A percentile compares a stretch with the other conserved stretches of the same genome.
These are phyloP conservation scores for Lepus townsendii DNA, from an alignment of 2,797 vertebrate species.

Conservation along the genomic window DNA sequence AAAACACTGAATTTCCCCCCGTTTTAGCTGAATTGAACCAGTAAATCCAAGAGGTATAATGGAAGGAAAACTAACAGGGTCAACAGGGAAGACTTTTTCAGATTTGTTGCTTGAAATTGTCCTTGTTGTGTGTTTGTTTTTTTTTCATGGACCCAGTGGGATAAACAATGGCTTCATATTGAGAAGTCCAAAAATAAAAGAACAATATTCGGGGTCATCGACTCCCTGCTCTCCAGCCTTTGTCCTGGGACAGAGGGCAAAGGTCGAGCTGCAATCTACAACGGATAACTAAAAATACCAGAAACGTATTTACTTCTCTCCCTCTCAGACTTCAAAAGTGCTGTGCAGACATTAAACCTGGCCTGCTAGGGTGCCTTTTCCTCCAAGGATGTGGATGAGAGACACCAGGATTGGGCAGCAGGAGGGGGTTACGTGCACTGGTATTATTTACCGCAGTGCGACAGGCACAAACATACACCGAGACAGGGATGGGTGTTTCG, in stretches of 20 bases:
- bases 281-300: slow-evolving; percentile 76
- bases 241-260: slow-evolving; percentile 74
- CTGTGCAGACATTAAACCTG: slow-evolving; percentile 8
- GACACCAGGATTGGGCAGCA: neutral
- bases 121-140: neutral
- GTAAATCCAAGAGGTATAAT: slow-evolving; percentile 5
- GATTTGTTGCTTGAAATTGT: slow-evolving; percentile 36
- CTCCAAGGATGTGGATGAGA: slow-evolving; percentile 31
- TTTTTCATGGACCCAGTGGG: slow-evolving; percentile 61
- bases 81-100: neutral
- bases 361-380: neutral
- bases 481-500: slow-evolving; percentile 54
- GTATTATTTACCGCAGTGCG: slow-evolving; percentile 26
- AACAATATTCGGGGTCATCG: slow-evolving; percentile 75
- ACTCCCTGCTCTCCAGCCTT: slow-evolving; percentile 68
- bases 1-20: neutral
- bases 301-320: slow-evolving; percentile 69
- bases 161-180: slow-evolving; percentile 79
- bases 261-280: slow-evolving; percentile 70
- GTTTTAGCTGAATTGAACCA: slow-evolving; percentile 32
- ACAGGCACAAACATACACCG: slow-evolving; percentile 60
- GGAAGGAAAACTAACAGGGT: neutral
- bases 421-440: slow-evolving; percentile 39
- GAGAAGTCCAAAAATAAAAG: slow-evolving; percentile 81
- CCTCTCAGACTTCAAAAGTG: slow-evolving; percentile 51